Conservation (phyloP, 92 coral and sea anemone species). For the Paramuricea clavata region DNA sequence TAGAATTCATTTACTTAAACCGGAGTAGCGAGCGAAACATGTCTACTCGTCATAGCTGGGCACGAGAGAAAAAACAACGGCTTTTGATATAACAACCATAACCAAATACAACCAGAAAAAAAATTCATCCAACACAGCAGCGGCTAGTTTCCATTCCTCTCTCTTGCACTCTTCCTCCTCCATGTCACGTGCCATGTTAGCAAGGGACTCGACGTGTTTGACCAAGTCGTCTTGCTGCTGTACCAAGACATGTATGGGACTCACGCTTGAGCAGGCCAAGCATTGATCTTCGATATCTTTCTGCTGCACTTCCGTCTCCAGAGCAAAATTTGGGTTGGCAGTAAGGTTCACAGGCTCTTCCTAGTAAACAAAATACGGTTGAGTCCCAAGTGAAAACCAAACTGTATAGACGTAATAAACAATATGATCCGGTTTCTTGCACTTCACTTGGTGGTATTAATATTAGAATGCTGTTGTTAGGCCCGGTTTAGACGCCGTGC, state of each 20-base stretch:
- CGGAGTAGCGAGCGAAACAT: too few species aligned
- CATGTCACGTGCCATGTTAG: slow-evolving; percentile 74
- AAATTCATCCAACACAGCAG: slow-evolving; percentile 87
- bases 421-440: too few species aligned
- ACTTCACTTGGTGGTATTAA: too few species aligned
- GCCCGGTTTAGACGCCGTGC: too few species aligned
- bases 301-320: not conserved
- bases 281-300: not conserved
- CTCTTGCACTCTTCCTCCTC: slow-evolving; percentile 84
- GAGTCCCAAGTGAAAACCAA: too few species aligned
- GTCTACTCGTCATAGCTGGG: slow-evolving; percentile 68
- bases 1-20: too few species aligned
- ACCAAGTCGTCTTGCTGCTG: slow-evolving; percentile 79
- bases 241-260: slow-evolving; percentile 42
- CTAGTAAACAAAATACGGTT: too few species aligned
- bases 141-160: slow-evolving; percentile 95
- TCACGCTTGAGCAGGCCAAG: slow-evolving; percentile 13
- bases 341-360: not conserved
- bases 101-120: slow-evolving; percentile 86
- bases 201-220: slow-evolving; percentile 77
- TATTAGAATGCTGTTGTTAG: too few species aligned
- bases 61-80: slow-evolving; percentile 82
- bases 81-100: slow-evolving; percentile 69
- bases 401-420: too few species aligned
- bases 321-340: not conserved